A percentile compares a stretch with the other conserved stretches of the same genome.
Evolutionary conservation across 2,888 invertebrate species (phyloP).

Genomic region (Tineola bisselliella): DNA sequence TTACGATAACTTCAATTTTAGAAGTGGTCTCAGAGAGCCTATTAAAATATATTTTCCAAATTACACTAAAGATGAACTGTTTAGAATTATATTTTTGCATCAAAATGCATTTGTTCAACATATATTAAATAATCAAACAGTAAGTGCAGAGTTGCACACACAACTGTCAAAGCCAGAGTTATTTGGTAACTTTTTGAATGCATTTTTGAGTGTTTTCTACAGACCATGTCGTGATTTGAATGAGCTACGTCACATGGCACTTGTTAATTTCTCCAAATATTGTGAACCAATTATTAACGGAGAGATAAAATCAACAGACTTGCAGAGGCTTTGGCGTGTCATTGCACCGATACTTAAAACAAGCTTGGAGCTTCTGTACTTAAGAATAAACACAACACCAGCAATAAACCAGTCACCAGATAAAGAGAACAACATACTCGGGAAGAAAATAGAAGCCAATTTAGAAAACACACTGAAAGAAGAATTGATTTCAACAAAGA

Average conservation of each 20-base stretch:
- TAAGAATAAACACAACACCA: conserved; percentile 63
- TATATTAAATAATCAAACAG: conserved; percentile 33
- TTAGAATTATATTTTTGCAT: conserved; percentile 50
- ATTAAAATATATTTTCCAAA: conserved; percentile 81
- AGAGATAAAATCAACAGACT: conserved; percentile 71
- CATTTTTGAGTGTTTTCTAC: conserved; percentile 86
- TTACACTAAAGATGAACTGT: conserved; percentile 78
- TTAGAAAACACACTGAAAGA: conserved; percentile 50
- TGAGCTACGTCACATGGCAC: conserved; percentile 84
- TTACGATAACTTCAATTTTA: conserved; percentile 82
- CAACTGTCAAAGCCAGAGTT: conserved; percentile 63
- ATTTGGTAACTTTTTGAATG: conserved; percentile 81
- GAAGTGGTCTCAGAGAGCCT: conserved; percentile 76
- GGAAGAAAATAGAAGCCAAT: conserved; percentile 22
- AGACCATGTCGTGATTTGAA: conserved; percentile 85
- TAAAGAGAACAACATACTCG: conserved; percentile 37
- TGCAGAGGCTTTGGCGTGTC: conserved; percentile 80
- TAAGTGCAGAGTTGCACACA: conserved; percentile 30
- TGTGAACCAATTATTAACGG: conserved; percentile 79
- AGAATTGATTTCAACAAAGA: conserved; percentile 56
- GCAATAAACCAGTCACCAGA: conserved; percentile 31
- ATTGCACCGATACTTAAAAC: conserved; percentile 79
- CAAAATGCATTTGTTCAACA: conserved; percentile 42
- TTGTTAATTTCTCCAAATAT: conserved; percentile 78
- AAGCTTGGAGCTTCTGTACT: conserved; percentile 80